These are phyloP conservation scores for Magallana gigas DNA, from an alignment of 1,140 invertebrate genomes.

Conservation along the genomic window DNA sequence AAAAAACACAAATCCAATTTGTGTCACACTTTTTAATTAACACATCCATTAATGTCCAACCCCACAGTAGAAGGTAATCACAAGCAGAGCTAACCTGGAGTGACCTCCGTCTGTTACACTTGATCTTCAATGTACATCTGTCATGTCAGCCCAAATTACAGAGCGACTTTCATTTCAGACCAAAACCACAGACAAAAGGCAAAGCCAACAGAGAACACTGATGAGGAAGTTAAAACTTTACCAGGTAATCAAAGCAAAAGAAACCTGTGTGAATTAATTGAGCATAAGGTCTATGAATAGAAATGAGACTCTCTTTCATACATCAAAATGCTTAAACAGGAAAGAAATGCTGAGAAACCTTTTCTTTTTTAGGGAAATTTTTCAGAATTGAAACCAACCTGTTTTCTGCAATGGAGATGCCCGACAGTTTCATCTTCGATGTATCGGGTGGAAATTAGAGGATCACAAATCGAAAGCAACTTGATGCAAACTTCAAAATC, in stretches of 20 bases:
- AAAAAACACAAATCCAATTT: background rate
- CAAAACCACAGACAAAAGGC: conserved; percentile 1
- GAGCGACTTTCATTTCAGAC: conserved; percentile 5
- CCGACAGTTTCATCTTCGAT: background rate
- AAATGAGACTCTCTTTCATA: background rate
- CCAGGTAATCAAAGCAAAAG: background rate
- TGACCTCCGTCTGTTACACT: conserved; percentile 21
- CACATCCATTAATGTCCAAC: background rate
- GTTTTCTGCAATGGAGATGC: background rate
- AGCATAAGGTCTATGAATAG: background rate
- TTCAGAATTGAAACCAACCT: background rate
- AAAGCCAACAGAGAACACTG: background rate
- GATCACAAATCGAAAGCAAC: background rate
- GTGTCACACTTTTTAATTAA: conserved; percentile 2
- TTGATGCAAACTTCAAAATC: background rate
- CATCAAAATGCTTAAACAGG: background rate
- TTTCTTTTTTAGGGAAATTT: background rate
- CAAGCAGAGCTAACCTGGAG: background rate
- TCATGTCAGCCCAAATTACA: background rate
- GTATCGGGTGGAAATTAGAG: background rate
- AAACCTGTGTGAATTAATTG: background rate
- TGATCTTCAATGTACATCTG: background rate
- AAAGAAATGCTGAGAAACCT: background rate
- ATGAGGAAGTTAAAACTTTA: conserved; percentile 4
- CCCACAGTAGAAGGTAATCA: background rate